Percentiles rank a stretch among this genome's conserved stretches.
phyloP scores from a whole-genome alignment of 2,888 invertebrate species.

The Rhingia rostrata region DNA sequence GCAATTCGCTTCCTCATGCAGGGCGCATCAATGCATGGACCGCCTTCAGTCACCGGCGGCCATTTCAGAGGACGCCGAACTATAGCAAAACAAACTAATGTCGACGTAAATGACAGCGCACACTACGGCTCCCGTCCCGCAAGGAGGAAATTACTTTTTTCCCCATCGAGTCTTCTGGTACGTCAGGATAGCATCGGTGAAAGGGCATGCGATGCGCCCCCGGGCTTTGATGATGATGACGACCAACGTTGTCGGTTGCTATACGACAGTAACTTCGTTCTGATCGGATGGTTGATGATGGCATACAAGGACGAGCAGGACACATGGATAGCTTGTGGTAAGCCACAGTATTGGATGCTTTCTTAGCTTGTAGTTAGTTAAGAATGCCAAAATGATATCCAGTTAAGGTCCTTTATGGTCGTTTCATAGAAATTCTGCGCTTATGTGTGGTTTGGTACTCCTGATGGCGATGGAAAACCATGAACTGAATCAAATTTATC shows the following conservation, averaged over 20 bases:
- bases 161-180: conserved; percentile 38
- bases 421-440: neutral
- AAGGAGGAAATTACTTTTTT: conserved; percentile 48
- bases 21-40: conserved; percentile 10
- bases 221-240: conserved; percentile 40
- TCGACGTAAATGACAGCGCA: conserved; percentile 37
- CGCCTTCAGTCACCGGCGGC: conserved; percentile 31
- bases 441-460: neutral
- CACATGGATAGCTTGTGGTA: conserved; percentile 3
- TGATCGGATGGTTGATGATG: conserved; percentile 20
- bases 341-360: conserved; percentile 52
- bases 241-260: conserved; percentile 29
- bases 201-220: conserved; percentile 36
- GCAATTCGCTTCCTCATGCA: conserved; percentile 25
- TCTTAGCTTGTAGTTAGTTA: conserved; percentile 46
- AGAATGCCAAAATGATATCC: conserved; percentile 34
- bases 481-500: conserved; percentile 4
- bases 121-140: neutral
- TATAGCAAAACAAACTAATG: conserved; percentile 16
- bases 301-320: neutral
- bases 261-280: conserved; percentile 4
- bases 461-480: conserved; percentile 4
- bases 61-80: conserved; percentile 43
- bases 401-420: conserved; percentile 10
- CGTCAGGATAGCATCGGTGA: conserved; percentile 44